Percentiles rank a stretch among this genome's conserved stretches.
Evolutionary conservation across 2,888 invertebrate species (phyloP).

Genomic region (Anthoptus insignis): DNA sequence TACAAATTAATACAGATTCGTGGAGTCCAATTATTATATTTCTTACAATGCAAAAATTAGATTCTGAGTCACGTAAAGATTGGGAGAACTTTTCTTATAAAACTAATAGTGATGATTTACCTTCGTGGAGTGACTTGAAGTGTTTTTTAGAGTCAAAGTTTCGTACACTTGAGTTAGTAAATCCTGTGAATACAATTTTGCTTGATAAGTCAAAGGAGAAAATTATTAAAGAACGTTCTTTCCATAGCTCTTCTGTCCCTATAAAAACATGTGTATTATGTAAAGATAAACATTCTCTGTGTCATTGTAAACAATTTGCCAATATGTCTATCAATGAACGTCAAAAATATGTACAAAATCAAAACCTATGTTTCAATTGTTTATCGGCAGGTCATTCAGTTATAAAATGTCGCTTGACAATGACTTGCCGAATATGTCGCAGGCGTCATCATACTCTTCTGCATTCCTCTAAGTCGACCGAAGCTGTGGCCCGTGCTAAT

Average conservation of each 20-base stretch:
- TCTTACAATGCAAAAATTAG: constrained; percentile 40
- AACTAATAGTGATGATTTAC: constrained; percentile 29
- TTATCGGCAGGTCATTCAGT: constrained; percentile 24
- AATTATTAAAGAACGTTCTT: constrained; percentile 1
- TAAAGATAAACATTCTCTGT: constrained; percentile 18
- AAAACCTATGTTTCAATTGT: constrained; percentile 38
- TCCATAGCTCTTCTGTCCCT: not conserved
- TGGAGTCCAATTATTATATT: constrained; percentile 42
- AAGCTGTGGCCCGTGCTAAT: constrained; percentile 14
- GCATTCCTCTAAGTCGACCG: constrained; percentile 5
- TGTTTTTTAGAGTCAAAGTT: constrained; percentile 40
- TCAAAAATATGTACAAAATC: constrained; percentile 13
- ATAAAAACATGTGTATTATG: constrained; percentile 14
- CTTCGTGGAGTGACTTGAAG: constrained; percentile 19
- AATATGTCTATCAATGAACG: constrained; percentile 15
- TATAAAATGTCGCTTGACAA: constrained; percentile 11
- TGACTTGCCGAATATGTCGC: constrained; percentile 32
- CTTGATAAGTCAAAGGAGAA: not conserved
- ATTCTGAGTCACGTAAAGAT: constrained; percentile 39
- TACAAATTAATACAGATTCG: constrained; percentile 33
- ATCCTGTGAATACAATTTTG: not conserved
- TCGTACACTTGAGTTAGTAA: constrained; percentile 37
- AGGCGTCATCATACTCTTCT: constrained; percentile 38
- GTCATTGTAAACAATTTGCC: constrained; percentile 29
- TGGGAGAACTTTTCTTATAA: constrained; percentile 36